phyloP scores from a whole-genome alignment of 2,797 vertebrate genomes.

The Cyprinodon diabolis region DNA sequence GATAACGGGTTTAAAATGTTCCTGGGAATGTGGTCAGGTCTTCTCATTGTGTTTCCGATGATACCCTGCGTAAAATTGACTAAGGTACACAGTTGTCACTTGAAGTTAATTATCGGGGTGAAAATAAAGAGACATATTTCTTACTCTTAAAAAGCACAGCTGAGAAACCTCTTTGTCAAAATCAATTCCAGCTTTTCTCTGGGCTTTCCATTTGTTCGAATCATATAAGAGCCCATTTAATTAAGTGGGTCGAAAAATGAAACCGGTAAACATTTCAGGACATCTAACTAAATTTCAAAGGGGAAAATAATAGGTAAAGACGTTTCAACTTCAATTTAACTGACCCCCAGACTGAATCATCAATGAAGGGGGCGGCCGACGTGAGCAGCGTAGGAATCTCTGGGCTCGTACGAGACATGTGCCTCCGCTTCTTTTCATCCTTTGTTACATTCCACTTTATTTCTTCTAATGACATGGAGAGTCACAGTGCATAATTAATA shows the following conservation, averaged over 20 bases:
- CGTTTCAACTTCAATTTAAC: conserved; percentile 94
- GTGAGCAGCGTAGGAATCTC: conserved; percentile 97
- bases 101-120: conserved; percentile 64
- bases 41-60: conserved; percentile 52
- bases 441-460: conserved; percentile 99
- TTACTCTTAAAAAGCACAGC: conserved; percentile 20
- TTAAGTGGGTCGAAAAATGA: conserved; percentile 70
- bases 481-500: conserved; percentile 99
- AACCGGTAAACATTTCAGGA: conserved; percentile 79
- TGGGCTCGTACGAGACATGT: conserved; percentile 88
- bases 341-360: conserved; percentile 89
- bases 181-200: conserved; percentile 64
- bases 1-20: conserved; percentile 66
- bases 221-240: conserved; percentile 75
- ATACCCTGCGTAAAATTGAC: conserved; percentile 45
- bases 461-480: conserved; percentile 99
- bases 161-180: conserved; percentile 46
- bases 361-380: conserved; percentile 90
- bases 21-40: conserved; percentile 44
- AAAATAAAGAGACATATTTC: conserved; percentile 54
- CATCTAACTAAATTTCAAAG: conserved; percentile 88
- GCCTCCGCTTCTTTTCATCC: conserved; percentile 96
- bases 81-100: conserved; percentile 48
- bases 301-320: conserved; percentile 91
- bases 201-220: conserved; percentile 65